Percentiles rank a stretch among this genome's conserved stretches.
Conservation (phyloP, 2,797 vertebrate genomes). For the Yasuhikotakia modesta region DNA sequence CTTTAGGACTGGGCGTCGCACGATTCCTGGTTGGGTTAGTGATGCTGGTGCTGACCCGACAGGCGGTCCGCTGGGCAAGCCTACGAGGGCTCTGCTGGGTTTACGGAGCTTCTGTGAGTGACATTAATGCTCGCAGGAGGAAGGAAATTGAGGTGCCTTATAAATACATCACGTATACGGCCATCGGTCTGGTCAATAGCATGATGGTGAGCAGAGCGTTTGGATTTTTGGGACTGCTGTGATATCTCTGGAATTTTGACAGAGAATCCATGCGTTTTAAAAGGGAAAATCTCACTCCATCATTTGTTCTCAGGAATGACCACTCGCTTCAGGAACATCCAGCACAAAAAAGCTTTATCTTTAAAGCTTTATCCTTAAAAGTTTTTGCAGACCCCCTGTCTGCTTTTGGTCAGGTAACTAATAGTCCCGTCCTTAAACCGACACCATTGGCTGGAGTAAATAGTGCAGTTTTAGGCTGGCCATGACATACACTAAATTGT, state of each 20-base stretch:
- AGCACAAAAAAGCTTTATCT: too few relatives aligned
- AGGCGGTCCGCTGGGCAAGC: slow-evolving; percentile 72
- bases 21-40: slow-evolving; percentile 78
- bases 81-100: slow-evolving; percentile 75
- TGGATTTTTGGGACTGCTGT: slow-evolving; percentile 73
- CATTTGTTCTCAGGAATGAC: too few relatives aligned
- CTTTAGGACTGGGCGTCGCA: slow-evolving; percentile 46
- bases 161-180: slow-evolving; percentile 87
- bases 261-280: too few relatives aligned
- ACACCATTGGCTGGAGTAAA: background rate
- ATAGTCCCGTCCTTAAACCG: too few relatives aligned
- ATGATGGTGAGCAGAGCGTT: slow-evolving; percentile 82
- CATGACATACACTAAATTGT: background rate
- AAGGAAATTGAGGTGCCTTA: slow-evolving; percentile 92
- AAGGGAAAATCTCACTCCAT: background rate
- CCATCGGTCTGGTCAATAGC: slow-evolving; percentile 82
- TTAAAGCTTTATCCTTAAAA: too few relatives aligned
- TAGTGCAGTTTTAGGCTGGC: background rate
- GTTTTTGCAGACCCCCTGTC: too few relatives aligned
- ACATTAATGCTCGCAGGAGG: slow-evolving; percentile 75
- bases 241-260: background rate
- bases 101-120: slow-evolving; percentile 72
- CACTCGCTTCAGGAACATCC: too few relatives aligned
- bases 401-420: too few relatives aligned
- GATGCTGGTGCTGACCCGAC: slow-evolving; percentile 79